Evolutionary conservation across 2,888 invertebrate genomes (phyloP).

Genomic region (Lasioglossum marginatum): DNA sequence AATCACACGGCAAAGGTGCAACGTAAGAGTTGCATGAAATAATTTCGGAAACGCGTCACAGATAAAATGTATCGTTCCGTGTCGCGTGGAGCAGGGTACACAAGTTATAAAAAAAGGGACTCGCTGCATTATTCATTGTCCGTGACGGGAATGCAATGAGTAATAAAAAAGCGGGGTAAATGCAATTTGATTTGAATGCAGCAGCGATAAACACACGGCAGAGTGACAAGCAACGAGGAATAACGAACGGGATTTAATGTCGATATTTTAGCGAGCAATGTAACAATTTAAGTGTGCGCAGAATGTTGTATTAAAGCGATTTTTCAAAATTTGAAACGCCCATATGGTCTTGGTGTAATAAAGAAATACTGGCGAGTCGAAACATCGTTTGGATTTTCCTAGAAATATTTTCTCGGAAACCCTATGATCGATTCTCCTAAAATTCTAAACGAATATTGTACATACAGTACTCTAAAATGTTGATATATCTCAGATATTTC

Average conservation of each 20-base stretch:
- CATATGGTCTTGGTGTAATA: not conserved
- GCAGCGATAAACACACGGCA: not conserved
- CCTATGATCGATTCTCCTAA: not conserved
- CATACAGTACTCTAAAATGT: not conserved
- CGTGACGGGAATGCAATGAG: conserved; percentile 28
- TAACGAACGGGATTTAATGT: conserved; percentile 10
- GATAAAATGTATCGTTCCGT: not conserved
- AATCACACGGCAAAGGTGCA: not conserved
- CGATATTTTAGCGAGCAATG: not conserved
- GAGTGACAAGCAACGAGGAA: not conserved
- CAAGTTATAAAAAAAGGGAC: not conserved
- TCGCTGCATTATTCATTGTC: conserved; percentile 32
- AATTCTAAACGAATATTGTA: not conserved
- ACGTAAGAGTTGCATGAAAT: not conserved
- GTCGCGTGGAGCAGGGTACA: not conserved
- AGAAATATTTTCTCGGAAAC: not conserved
- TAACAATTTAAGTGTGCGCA: not conserved
- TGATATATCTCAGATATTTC: not conserved
- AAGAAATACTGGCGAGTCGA: not conserved
- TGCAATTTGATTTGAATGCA: conserved; percentile 24
- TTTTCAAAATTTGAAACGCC: not conserved
- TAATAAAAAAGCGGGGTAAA: conserved; percentile 28
- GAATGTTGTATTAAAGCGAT: not conserved
- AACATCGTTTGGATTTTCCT: not conserved
- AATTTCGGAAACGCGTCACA: not conserved